Conservation (phyloP, 2,113 vertebrate genomes). For the Elephas maximus region DNA sequence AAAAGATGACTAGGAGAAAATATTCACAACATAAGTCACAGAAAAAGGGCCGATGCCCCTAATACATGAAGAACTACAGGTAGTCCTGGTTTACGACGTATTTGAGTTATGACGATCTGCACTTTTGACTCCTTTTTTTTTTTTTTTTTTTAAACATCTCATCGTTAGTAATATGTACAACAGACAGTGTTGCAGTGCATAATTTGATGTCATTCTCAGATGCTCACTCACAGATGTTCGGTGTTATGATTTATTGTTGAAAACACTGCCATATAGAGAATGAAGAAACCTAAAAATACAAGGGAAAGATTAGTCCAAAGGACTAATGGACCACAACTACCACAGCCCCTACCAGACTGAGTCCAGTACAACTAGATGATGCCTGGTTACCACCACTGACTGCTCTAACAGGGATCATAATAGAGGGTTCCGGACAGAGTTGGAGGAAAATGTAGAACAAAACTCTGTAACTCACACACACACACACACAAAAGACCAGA, state of each 20-base stretch:
- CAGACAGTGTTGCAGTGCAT: not conserved
- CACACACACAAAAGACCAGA: too few relatives aligned
- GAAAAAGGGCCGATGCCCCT: not conserved
- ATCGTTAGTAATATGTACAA: not conserved
- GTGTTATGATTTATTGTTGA: not conserved
- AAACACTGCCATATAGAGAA: not conserved
- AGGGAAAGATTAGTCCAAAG: too few relatives aligned
- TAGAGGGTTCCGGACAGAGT: too few relatives aligned
- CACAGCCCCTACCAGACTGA: too few relatives aligned
- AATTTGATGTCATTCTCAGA: not conserved
- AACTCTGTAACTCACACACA: too few relatives aligned
- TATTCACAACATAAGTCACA: not conserved
- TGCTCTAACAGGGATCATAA: too few relatives aligned
- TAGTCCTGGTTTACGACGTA: too few relatives aligned
- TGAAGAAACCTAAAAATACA: too few relatives aligned
- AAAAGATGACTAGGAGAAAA: conserved; percentile 13
- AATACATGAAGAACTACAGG: not conserved
- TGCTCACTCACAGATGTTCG: not conserved
- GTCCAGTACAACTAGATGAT: too few relatives aligned
- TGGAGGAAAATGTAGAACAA: too few relatives aligned
- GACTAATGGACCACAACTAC: too few relatives aligned
- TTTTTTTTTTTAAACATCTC: not conserved
- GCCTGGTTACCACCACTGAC: too few relatives aligned
- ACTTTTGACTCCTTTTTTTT: not conserved
- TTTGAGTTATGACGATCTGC: not conserved